These are phyloP conservation scores for Uropetala carovei DNA, from an alignment of 2,888 invertebrate genomes.

Conservation along the genomic window DNA sequence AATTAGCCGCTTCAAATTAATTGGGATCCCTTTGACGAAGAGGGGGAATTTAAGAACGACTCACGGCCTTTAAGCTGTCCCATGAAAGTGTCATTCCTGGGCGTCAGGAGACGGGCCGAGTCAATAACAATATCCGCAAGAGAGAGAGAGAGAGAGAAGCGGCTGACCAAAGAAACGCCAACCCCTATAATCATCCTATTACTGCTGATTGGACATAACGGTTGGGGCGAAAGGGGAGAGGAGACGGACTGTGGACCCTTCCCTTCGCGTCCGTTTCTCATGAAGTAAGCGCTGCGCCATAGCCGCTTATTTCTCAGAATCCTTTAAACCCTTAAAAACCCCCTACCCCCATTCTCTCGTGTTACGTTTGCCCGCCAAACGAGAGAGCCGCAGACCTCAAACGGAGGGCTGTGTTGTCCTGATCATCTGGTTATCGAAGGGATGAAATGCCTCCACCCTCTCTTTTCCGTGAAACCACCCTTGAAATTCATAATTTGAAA, in stretches of 20 bases:
- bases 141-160: background rate
- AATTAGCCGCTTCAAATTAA: constrained; percentile 44
- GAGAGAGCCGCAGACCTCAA: background rate
- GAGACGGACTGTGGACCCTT: background rate
- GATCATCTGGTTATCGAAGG: too few species aligned
- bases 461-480: too few species aligned
- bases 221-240: background rate
- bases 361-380: background rate
- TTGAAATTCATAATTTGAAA: too few species aligned
- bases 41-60: constrained; percentile 8
- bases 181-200: constrained; percentile 62
- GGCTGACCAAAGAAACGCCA: constrained; percentile 43
- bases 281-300: background rate
- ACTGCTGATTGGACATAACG: constrained; percentile 42
- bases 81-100: background rate
- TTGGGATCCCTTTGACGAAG: constrained; percentile 40
- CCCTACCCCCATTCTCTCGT: background rate
- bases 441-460: too few species aligned
- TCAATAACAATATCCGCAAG: constrained; percentile 31
- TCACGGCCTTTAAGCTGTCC: background rate
- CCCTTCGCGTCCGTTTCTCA: constrained; percentile 35
- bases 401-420: too few species aligned
- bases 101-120: background rate
- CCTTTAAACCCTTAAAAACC: background rate
- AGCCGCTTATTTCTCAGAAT: constrained; percentile 27